A percentile compares a stretch with the other conserved stretches of the same genome.
These are phyloP conservation scores for Pelecanus crispus DNA, from an alignment of 2,113 vertebrate species.

Conservation along the genomic window DNA sequence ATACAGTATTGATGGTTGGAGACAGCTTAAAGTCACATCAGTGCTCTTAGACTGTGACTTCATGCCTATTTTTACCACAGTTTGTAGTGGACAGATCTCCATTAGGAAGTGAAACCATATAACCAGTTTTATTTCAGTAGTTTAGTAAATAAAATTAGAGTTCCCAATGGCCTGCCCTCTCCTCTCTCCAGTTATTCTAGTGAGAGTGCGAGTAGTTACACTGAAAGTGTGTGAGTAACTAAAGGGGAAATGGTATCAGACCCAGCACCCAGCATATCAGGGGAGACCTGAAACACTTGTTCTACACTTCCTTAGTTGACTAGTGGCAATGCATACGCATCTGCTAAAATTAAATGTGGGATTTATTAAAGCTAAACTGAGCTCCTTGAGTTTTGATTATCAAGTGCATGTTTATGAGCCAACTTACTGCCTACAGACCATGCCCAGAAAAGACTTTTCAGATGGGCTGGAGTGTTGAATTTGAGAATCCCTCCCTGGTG, in stretches of 20 bases:
- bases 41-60: background rate
- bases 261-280: rapidly evolving
- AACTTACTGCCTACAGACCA: background rate
- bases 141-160: background rate
- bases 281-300: background rate
- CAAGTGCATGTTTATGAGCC: background rate
- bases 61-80: background rate
- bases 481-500: background rate
- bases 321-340: background rate
- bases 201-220: background rate
- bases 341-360: background rate
- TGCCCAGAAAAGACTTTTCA: background rate
- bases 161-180: background rate
- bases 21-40: background rate
- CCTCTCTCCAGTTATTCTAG: background rate
- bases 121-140: background rate
- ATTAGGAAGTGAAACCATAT: background rate
- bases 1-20: background rate
- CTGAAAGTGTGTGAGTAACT: background rate
- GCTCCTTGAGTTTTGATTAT: background rate
- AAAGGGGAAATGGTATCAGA: background rate
- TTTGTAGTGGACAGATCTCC: background rate
- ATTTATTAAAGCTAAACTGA: background rate
- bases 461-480: background rate
- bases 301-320: background rate